Evolutionary conservation across 2,888 invertebrate species (phyloP), one percentile per base, ranked within the genome.

Genomic region (Itoplectis maculator): DNA sequence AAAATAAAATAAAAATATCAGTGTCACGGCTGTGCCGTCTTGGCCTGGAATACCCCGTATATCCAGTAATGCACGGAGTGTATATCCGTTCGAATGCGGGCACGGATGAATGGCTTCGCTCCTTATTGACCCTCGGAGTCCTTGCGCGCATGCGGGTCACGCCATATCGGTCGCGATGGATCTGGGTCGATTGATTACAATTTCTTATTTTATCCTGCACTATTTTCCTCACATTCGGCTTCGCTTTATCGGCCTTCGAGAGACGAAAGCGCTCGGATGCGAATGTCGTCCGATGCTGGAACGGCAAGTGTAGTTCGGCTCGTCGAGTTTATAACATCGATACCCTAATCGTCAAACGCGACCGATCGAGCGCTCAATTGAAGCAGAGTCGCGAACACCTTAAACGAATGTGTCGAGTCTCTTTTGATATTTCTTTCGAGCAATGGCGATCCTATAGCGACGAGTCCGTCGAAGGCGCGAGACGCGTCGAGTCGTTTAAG

Each of bases 91-190:
- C 40, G 40, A 77, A 69, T 77, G 49, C 37, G 68, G 76, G 61
- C 47, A 61, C 69, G 47, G 40, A 51, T 59, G 75, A 76, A 77
- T 59, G 69, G 61, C 69, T 68, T 77, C 61, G 49, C 76, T 79
- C 76, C 79, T 76, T 74, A 69, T 77, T 69, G 77, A 83, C 77
- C 83, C 75, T 66, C 45, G 73, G 54, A 76, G 83, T 82, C 88
- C 89, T 90, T 88, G 90, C 35, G 45, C 59, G 59, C 20, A 87
- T 89, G 87, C 86, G 88, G 88, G 88, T 83, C 87, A 87, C n/a
- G 75, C 86, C 88, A 86, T 90, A 89, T 88, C 84, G 85, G 87
- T 85, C 83, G 68, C 70, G 63, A 79, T 85, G 79, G 82, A 90
- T 90, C 87, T 89, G 81, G 90, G 90, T 90, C 79, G 65, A 49